Conservation (phyloP, 64 coral and sea anemone genomes). For the Porites australiensis region DNA sequence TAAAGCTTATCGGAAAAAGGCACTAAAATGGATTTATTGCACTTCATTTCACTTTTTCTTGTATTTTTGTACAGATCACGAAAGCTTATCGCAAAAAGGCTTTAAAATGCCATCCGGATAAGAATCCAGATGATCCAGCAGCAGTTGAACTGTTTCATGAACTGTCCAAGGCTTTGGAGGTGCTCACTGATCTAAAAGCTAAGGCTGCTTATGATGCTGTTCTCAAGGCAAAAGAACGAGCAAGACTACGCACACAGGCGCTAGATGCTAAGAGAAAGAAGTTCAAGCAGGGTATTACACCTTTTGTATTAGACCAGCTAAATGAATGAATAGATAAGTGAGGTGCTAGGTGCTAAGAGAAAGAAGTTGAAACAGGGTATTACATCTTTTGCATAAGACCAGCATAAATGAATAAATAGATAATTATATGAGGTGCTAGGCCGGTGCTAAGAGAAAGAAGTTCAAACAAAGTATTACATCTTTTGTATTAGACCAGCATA, state of each 20-base stretch:
- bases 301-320: neutral
- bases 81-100: conserved; percentile 94
- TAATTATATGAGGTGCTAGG: too few species aligned
- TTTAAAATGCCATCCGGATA: conserved; percentile 89
- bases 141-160: conserved; percentile 95
- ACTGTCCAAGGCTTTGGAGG: conserved; percentile 95
- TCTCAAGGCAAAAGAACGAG: conserved; percentile 91
- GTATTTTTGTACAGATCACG: conserved; percentile 62
- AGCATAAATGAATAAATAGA: neutral
- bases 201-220: conserved; percentile 87
- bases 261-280: conserved; percentile 95
- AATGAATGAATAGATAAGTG: neutral
- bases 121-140: conserved; percentile 84
- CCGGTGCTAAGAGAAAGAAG: too few species aligned
- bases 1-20: too few species aligned
- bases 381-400: neutral
- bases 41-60: neutral
- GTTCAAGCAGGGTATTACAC: conserved; percentile 88
- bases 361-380: too few species aligned
- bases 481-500: neutral
- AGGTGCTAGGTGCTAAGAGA: too few species aligned
- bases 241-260: conserved; percentile 82
- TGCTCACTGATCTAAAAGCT: conserved; percentile 93
- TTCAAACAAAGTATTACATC: too few species aligned
- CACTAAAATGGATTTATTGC: too few species aligned